Percentiles rank a stretch among this genome's conserved stretches.
phyloP scores from a whole-genome alignment of 2,888 invertebrate species.

The Tenthredo notha region DNA sequence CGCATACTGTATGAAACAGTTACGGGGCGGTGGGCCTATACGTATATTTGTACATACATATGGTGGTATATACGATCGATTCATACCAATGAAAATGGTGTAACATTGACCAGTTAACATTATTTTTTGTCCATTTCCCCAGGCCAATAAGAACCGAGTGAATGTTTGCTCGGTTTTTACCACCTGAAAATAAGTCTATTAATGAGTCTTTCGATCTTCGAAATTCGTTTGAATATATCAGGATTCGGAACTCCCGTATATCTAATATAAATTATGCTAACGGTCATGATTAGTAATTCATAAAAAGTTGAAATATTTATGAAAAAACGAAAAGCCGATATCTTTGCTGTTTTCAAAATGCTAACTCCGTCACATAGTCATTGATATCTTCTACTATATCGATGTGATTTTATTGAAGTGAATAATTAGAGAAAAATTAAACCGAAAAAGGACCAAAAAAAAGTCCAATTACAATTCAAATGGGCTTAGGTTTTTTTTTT shows the following conservation, averaged over 20 bases:
- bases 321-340: background rate
- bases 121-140: background rate
- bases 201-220: background rate
- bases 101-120: background rate
- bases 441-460: background rate
- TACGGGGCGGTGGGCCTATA: background rate
- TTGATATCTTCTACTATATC: background rate
- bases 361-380: background rate
- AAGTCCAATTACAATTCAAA: background rate
- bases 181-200: background rate
- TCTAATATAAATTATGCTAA: background rate
- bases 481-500: background rate
- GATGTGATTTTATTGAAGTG: no score
- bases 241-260: background rate
- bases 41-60: background rate
- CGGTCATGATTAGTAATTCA: background rate
- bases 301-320: background rate
- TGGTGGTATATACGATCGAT: background rate
- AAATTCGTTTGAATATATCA: background rate
- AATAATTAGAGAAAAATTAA: background rate
- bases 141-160: background rate
- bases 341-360: background rate
- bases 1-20: background rate
- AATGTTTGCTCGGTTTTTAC: background rate
- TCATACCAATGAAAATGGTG: background rate